Percentiles rank a stretch among this genome's conserved stretches.
phyloP scores from a whole-genome alignment of 2,888 invertebrate genomes.

The Drosophila tanythrix region DNA sequence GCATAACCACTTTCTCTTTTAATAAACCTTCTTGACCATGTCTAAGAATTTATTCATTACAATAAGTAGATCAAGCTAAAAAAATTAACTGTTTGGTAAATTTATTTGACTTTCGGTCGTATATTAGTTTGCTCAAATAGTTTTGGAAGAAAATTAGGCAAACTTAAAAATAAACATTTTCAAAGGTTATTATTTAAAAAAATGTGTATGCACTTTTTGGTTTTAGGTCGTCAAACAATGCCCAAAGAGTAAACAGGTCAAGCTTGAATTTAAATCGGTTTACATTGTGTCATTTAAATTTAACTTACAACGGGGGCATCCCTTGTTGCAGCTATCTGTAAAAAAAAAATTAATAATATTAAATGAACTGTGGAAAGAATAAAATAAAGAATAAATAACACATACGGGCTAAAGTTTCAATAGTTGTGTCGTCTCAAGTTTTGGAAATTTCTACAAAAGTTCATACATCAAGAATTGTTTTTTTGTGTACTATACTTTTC shows the following conservation, averaged over 20 bases:
- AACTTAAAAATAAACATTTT: background rate
- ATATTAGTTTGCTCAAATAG: background rate
- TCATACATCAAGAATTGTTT: background rate
- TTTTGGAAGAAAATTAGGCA: background rate
- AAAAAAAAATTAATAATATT: background rate
- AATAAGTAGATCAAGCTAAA: background rate
- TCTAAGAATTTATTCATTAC: background rate
- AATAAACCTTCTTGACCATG: background rate
- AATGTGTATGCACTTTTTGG: background rate
- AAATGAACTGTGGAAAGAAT: background rate
- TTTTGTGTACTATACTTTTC: background rate
- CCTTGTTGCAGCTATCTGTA: conserved; percentile 65
- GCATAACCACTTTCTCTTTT: background rate
- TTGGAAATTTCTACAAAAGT: background rate
- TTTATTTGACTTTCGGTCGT: background rate
- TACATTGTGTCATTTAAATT: background rate
- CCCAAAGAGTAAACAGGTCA: background rate
- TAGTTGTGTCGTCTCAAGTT: background rate
- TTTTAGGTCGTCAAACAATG: background rate
- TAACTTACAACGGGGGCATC: conserved; percentile 78
- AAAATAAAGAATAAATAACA: background rate
- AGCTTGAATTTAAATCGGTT: background rate
- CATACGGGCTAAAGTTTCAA: background rate
- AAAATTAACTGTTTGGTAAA: background rate
- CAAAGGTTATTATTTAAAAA: background rate